phyloP scores from a whole-genome alignment of 1,140 invertebrate species.

The Bombus vancouverensis region DNA sequence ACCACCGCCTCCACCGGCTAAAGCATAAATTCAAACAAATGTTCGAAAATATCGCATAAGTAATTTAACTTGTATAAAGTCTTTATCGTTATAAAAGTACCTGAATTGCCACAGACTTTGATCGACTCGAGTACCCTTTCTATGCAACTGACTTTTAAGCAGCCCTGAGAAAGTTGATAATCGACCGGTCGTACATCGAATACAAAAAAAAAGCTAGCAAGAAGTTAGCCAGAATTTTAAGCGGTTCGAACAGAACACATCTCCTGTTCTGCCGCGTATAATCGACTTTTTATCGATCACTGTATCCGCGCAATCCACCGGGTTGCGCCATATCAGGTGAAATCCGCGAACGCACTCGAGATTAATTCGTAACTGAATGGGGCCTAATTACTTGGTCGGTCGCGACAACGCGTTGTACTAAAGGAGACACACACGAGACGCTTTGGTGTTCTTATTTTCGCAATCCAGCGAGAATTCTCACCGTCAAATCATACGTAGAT shows the following conservation, averaged over 20 bases:
- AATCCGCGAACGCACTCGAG: conserved; percentile 31
- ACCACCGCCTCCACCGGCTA: conserved; percentile 72
- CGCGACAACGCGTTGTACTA: conserved; percentile 21
- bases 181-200: background rate
- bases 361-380: conserved; percentile 50
- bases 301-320: background rate
- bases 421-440: conserved; percentile 28
- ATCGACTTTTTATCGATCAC: conserved; percentile 36
- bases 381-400: conserved; percentile 33
- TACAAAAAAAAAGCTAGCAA: background rate
- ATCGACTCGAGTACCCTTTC: background rate
- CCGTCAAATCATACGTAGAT: conserved; percentile 37
- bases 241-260: background rate
- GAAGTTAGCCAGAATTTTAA: background rate
- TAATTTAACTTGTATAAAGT: background rate
- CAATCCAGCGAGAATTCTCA: conserved; percentile 36
- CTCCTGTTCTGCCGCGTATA: background rate
- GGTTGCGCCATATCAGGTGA: conserved; percentile 35
- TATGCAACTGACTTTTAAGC: conserved; percentile 1
- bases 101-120: background rate
- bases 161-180: conserved; percentile 3
- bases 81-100: background rate
- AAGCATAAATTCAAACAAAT: background rate
- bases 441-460: conserved; percentile 36
- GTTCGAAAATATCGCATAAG: background rate